These are phyloP conservation scores for Crax fasciolata DNA, from an alignment of 2,797 vertebrate genomes.

Conservation along the genomic window DNA sequence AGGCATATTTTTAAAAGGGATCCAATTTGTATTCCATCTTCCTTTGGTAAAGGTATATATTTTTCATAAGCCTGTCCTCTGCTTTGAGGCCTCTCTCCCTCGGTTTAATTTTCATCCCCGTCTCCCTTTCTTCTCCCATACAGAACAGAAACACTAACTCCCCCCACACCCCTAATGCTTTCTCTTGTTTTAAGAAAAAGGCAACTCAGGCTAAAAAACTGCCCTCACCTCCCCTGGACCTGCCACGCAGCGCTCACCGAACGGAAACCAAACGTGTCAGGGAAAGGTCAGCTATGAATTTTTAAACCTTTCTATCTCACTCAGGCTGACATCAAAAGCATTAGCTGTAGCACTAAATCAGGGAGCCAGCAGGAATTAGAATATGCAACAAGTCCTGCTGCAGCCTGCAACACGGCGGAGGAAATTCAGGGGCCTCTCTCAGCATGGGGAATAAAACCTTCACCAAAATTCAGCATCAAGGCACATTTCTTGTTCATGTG, in stretches of 20 bases:
- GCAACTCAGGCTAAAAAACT: slow-evolving; percentile 27
- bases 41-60: slow-evolving; percentile 77
- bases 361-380: slow-evolving; percentile 49
- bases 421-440: neutral
- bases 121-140: slow-evolving; percentile 28
- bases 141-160: slow-evolving; percentile 30
- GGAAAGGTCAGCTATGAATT: slow-evolving; percentile 75
- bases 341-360: slow-evolving; percentile 74
- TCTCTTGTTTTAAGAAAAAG: slow-evolving; percentile 57
- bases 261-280: slow-evolving; percentile 57
- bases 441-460: neutral
- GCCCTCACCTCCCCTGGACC: neutral
- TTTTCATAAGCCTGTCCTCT: slow-evolving; percentile 73
- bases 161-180: neutral
- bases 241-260: neutral
- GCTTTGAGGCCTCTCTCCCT: slow-evolving; percentile 55
- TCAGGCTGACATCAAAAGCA: slow-evolving; percentile 70
- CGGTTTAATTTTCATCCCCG: neutral
- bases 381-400: slow-evolving; percentile 57
- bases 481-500: neutral
- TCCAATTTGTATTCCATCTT: slow-evolving; percentile 81
- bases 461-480: neutral
- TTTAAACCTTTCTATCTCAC: slow-evolving; percentile 73
- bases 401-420: rapidly evolving
- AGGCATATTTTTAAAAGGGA: slow-evolving; percentile 72